These are phyloP conservation scores for Microplitis deprimator DNA, from an alignment of 2,888 invertebrate genomes.

Conservation along the genomic window DNA sequence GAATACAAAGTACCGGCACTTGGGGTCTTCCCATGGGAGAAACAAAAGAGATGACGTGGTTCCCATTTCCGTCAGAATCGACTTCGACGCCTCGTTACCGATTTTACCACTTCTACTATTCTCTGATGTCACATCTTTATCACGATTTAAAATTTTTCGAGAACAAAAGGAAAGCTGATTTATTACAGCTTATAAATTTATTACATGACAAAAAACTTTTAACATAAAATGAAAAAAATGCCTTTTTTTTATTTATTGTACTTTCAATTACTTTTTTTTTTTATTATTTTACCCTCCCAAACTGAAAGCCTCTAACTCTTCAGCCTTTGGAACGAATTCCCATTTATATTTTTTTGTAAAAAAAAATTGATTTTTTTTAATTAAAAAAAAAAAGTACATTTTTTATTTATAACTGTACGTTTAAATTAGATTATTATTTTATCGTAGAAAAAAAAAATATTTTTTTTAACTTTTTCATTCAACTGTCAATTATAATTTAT, in stretches of 20 bases:
- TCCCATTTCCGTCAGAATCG: slow-evolving; percentile 32
- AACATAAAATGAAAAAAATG: not conserved
- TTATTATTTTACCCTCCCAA: not conserved
- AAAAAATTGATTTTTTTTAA: not conserved
- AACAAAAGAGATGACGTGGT: slow-evolving; percentile 33
- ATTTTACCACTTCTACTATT: slow-evolving; percentile 8
- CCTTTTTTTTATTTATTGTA: not conserved
- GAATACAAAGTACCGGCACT: slow-evolving; percentile 44
- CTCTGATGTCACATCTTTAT: not conserved
- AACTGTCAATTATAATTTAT: not conserved
- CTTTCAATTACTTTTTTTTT: not conserved
- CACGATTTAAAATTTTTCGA: not conserved
- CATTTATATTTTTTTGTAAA: not conserved
- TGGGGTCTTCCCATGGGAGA: slow-evolving; percentile 26
- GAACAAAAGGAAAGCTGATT: not conserved
- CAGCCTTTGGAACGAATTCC: not conserved
- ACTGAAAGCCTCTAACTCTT: not conserved
- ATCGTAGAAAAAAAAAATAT: not conserved
- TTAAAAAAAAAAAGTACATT: not conserved
- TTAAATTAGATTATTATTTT: not conserved
- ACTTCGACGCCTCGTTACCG: slow-evolving; percentile 31
- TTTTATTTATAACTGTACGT: not conserved
- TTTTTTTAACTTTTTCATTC: not conserved
- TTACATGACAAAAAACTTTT: not conserved
- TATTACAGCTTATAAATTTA: not conserved